Evolutionary conservation across 2,888 invertebrate species (phyloP).

Genomic region (Ennomos quercinarius): DNA sequence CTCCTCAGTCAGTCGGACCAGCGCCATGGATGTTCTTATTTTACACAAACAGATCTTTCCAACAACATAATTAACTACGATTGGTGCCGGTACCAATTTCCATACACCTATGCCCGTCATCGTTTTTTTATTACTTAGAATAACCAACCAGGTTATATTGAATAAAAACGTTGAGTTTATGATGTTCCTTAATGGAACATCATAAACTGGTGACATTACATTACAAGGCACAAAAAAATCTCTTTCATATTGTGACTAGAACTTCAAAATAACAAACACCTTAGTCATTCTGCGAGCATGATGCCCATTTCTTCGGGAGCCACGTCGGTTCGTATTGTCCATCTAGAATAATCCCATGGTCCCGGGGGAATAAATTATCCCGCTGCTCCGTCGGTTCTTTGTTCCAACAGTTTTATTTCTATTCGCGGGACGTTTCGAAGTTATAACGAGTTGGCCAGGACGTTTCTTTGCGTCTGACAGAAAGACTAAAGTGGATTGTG

Average conservation of each 20-base stretch:
- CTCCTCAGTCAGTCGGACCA: too few species aligned
- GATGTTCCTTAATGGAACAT: too few species aligned
- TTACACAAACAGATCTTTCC: too few species aligned
- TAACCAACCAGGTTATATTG: too few species aligned
- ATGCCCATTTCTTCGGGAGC: constrained; percentile 9
- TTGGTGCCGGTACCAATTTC: too few species aligned
- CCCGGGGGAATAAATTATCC: constrained; percentile 66
- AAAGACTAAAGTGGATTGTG: constrained; percentile 26
- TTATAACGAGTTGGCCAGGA: constrained; percentile 27
- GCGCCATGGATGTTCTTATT: too few species aligned
- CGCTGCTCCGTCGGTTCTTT: constrained; percentile 52
- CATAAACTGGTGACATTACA: too few species aligned
- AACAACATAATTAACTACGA: too few species aligned
- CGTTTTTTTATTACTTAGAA: too few species aligned
- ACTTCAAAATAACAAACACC: neutral
- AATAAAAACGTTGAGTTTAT: too few species aligned
- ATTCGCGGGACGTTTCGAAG: constrained; percentile 40
- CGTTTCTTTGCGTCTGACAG: constrained; percentile 17
- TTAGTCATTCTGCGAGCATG: neutral
- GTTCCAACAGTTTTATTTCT: constrained; percentile 54
- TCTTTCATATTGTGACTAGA: neutral
- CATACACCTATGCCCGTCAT: too few species aligned
- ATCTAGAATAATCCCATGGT: constrained; percentile 43
- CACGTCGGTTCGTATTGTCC: constrained; percentile 36
- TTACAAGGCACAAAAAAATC: too few species aligned